phyloP scores from a whole-genome alignment of 2,888 invertebrate species.

The Cephus sareptanus region DNA sequence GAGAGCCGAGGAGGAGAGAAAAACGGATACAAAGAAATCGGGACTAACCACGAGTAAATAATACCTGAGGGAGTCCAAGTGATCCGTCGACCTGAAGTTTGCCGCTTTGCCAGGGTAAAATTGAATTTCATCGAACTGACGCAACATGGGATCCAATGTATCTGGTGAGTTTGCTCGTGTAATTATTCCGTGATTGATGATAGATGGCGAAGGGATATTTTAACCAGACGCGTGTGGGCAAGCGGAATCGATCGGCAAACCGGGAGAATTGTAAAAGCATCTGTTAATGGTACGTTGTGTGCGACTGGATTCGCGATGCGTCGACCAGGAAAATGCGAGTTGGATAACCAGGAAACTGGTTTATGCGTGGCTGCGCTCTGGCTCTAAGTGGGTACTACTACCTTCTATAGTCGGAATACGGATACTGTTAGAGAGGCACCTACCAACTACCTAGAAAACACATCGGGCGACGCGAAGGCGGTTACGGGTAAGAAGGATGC shows the following conservation, averaged over 20 bases:
- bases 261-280: conserved; percentile 29
- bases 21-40: conserved; percentile 39
- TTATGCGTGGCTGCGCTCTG: conserved; percentile 56
- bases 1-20: conserved; percentile 19
- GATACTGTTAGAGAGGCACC: conserved; percentile 18
- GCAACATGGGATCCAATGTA: background rate
- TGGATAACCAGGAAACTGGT: conserved; percentile 63
- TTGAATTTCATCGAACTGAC: background rate
- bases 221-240: conserved; percentile 15
- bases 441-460: conserved; percentile 9
- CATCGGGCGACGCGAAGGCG: conserved; percentile 1
- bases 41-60: background rate
- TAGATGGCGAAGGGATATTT: background rate
- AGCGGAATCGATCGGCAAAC: conserved; percentile 25
- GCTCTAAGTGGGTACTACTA: conserved; percentile 36
- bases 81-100: background rate
- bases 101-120: background rate
- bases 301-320: conserved; percentile 44
- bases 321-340: conserved; percentile 57
- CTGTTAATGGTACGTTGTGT: conserved; percentile 55
- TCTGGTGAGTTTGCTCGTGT: conserved; percentile 28
- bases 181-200: conserved; percentile 38
- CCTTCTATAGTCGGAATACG: conserved; percentile 19
- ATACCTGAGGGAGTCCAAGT: background rate
- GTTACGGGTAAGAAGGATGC: background rate